phyloP scores from a whole-genome alignment of 2,113 vertebrate species.

The Hyperoodon ampullatus region DNA sequence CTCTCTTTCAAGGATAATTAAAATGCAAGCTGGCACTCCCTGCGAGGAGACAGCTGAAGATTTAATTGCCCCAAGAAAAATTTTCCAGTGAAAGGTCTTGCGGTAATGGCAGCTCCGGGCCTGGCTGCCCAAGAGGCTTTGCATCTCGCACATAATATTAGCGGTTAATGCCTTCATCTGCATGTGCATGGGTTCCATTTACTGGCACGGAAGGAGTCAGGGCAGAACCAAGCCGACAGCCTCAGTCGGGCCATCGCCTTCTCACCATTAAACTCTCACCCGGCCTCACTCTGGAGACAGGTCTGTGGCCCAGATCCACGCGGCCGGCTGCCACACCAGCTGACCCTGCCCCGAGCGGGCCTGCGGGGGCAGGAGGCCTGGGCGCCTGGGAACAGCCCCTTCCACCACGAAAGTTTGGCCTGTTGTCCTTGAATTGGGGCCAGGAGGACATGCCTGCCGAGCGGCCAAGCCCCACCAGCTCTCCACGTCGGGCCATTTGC shows the following conservation, averaged over 20 bases:
- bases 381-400: neutral
- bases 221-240: neutral
- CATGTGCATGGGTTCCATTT: neutral
- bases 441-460: neutral
- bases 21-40: conserved; percentile 76
- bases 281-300: neutral
- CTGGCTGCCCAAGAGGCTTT: neutral
- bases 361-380: neutral
- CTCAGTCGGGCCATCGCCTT: neutral
- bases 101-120: conserved; percentile 55
- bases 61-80: conserved; percentile 81
- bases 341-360: neutral
- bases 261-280: conserved; percentile 60
- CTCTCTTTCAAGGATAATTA: conserved; percentile 72
- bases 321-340: neutral
- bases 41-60: conserved; percentile 71
- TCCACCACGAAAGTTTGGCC: neutral
- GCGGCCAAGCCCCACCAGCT: neutral
- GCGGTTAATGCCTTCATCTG: conserved; percentile 50
- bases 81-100: conserved; percentile 72
- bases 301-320: conserved; percentile 10
- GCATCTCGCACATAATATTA: neutral
- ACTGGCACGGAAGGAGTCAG: neutral
- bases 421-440: conserved; percentile 62
- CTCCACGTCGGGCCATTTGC: neutral